Conservation (phyloP, 1,140 invertebrate species). For the Streblospio benedicti region DNA sequence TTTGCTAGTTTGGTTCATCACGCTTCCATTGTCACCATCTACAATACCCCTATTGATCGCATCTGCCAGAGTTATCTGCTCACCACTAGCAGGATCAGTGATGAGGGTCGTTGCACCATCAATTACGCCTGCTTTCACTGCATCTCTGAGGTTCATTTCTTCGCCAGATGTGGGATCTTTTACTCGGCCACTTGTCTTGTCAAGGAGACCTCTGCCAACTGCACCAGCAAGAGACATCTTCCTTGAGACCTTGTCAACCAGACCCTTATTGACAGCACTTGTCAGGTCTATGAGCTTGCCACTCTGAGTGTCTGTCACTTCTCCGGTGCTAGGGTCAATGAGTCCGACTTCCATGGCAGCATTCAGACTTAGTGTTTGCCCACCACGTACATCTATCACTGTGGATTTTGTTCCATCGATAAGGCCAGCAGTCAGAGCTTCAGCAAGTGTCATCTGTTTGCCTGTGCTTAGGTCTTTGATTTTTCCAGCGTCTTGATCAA, state of each 20-base stretch:
- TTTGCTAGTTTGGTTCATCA: neutral
- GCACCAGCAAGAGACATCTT: constrained; percentile 28
- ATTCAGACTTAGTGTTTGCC: constrained; percentile 49
- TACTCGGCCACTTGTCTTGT: constrained; percentile 3
- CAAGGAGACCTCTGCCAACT: constrained; percentile 11
- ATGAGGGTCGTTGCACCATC: constrained; percentile 26
- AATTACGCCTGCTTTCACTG: constrained; percentile 29
- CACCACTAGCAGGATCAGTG: too few relatives aligned
- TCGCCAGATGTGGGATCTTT: constrained; percentile 17
- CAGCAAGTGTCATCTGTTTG: constrained; percentile 49
- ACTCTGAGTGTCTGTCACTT: constrained; percentile 55
- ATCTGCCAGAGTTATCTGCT: too few relatives aligned
- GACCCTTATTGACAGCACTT: constrained; percentile 55
- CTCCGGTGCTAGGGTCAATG: constrained; percentile 53
- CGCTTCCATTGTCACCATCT: neutral
- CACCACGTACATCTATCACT: constrained; percentile 60
- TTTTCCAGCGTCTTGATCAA: constrained; percentile 38
- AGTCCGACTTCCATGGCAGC: constrained; percentile 47
- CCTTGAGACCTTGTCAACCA: constrained; percentile 68
- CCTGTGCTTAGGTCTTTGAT: constrained; percentile 16
- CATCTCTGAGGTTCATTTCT: constrained; percentile 29
- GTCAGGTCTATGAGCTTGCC: constrained; percentile 50
- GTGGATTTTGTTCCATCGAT: constrained; percentile 54
- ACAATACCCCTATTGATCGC: too few relatives aligned
- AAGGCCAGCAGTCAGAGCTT: constrained; percentile 65